Percentiles rank a stretch among this genome's conserved stretches.
phyloP scores from a whole-genome alignment of 1,140 invertebrate species.

The Carposina sasakii region DNA sequence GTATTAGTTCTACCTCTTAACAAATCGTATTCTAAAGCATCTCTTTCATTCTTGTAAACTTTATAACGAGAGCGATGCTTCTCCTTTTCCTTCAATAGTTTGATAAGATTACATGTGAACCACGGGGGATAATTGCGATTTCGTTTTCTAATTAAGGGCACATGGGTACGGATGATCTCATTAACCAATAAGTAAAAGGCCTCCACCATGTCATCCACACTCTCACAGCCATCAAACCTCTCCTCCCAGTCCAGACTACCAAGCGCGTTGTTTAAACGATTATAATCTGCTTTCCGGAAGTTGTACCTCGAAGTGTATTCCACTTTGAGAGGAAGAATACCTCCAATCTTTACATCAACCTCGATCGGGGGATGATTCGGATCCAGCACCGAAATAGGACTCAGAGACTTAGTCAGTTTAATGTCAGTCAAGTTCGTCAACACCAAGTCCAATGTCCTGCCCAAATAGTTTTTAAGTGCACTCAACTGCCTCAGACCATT shows the following conservation, averaged over 20 bases:
- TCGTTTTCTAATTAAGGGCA: not conserved
- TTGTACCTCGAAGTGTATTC: not conserved
- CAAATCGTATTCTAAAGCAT: constrained; percentile 12
- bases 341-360: not conserved
- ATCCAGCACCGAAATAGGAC: not conserved
- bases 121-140: not conserved
- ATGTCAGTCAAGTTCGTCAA: not conserved
- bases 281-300: not conserved
- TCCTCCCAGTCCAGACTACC: not conserved
- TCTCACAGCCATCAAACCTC: not conserved
- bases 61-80: not conserved
- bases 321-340: not conserved
- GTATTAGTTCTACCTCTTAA: constrained; percentile 11
- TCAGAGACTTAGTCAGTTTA: not conserved
- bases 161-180: not conserved
- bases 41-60: constrained; percentile 7
- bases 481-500: not conserved
- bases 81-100: not conserved
- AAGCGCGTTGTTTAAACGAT: not conserved
- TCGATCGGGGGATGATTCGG: not conserved
- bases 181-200: not conserved
- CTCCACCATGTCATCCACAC: not conserved
- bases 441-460: not conserved
- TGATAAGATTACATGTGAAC: not conserved
- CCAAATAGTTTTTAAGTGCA: not conserved